A percentile compares a stretch with the other conserved stretches of the same genome.
These are phyloP conservation scores for Oxygymnocypris stewartii DNA, from an alignment of 2,113 vertebrate genomes.

Conservation along the genomic window DNA sequence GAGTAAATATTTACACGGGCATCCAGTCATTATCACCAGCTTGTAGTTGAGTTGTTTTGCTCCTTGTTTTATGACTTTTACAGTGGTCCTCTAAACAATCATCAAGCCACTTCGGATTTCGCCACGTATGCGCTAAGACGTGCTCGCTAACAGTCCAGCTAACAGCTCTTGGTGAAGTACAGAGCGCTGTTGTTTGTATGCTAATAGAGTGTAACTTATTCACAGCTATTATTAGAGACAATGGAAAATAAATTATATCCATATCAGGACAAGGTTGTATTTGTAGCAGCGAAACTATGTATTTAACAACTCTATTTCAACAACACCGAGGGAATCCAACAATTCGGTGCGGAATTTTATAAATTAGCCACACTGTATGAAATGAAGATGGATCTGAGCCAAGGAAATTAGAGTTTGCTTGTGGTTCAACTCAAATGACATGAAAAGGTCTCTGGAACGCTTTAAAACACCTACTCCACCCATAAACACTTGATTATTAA, in stretches of 20 bases:
- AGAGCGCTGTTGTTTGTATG: constrained; percentile 41
- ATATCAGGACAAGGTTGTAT: constrained; percentile 31
- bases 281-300: background rate
- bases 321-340: constrained; percentile 33
- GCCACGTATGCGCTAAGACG: constrained; percentile 41
- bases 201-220: constrained; percentile 45
- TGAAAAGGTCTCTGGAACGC: background rate
- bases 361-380: constrained; percentile 16
- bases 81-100: constrained; percentile 55
- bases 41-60: constrained; percentile 53
- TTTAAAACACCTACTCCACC: constrained; percentile 8
- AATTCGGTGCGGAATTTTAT: constrained; percentile 25
- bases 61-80: constrained; percentile 52
- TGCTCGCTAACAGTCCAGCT: constrained; percentile 28
- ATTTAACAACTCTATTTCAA: constrained; percentile 41
- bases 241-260: constrained; percentile 33
- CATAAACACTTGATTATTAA: constrained; percentile 55
- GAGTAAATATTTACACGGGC: constrained; percentile 53
- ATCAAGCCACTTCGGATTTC: constrained; percentile 43
- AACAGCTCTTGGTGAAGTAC: constrained; percentile 43
- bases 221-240: constrained; percentile 43
- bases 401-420: constrained; percentile 17
- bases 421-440: constrained; percentile 5
- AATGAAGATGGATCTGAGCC: background rate
- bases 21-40: constrained; percentile 51